Evolutionary conservation across 1,140 invertebrate species (phyloP).

Genomic region (Pantala flavescens): DNA sequence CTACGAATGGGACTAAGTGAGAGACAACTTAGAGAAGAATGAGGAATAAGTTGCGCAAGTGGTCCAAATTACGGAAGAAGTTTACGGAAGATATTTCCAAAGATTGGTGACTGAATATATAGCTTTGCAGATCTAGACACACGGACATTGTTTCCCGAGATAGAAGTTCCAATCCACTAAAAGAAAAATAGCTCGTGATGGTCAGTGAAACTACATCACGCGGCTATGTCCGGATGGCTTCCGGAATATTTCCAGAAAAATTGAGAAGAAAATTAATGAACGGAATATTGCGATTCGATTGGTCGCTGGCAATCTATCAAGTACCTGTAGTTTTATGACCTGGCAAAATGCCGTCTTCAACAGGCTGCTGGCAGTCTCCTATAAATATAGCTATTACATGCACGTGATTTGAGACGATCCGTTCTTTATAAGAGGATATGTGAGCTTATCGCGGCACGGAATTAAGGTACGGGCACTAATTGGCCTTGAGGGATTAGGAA

Average conservation of each 20-base stretch:
- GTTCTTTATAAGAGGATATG: too few species aligned
- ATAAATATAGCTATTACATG: slow-evolving; percentile 1
- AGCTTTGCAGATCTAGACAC: too few species aligned
- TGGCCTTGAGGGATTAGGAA: too few species aligned
- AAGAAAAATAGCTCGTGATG: too few species aligned
- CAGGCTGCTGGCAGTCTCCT: slow-evolving; percentile 6
- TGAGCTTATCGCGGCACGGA: too few species aligned
- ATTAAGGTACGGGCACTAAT: too few species aligned
- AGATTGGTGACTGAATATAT: too few species aligned
- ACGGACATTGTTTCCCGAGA: too few species aligned
- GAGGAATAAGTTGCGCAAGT: not conserved
- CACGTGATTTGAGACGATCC: slow-evolving; percentile 2
- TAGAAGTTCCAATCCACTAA: too few species aligned
- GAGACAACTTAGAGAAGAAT: not conserved
- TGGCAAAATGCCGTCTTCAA: not conserved
- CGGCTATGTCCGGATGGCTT: not conserved
- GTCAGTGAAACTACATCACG: too few species aligned
- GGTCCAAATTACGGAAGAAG: not conserved
- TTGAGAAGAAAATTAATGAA: slow-evolving; percentile 3
- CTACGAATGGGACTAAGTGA: not conserved
- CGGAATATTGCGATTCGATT: not conserved
- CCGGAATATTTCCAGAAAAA: not conserved
- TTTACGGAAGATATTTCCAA: not conserved
- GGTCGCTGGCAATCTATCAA: slow-evolving; percentile 1
- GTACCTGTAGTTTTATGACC: slow-evolving; percentile 5